Percentiles rank a stretch among this genome's conserved stretches.
Conservation (phyloP, 2,888 invertebrate genomes). For the Caenorhabditis doughertyi region DNA sequence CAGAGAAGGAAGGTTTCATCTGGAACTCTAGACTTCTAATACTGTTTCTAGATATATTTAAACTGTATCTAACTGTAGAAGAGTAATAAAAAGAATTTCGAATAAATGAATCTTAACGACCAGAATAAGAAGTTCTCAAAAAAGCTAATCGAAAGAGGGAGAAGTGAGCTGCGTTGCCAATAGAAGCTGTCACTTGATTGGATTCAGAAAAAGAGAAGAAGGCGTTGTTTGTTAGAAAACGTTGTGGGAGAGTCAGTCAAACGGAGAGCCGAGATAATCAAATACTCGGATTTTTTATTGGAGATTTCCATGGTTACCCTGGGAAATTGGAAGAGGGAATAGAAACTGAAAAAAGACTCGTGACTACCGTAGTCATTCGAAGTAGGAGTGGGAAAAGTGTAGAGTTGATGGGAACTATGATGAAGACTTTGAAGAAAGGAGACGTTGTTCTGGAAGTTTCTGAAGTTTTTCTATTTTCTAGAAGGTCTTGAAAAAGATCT, state of each 20-base stretch:
- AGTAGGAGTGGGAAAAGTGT: neutral
- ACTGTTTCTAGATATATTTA: no score
- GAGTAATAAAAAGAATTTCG: no score
- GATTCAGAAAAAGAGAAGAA: neutral
- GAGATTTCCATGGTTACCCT: neutral
- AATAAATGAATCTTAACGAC: no score
- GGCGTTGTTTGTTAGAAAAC: neutral
- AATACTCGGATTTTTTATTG: slow-evolving; percentile 22
- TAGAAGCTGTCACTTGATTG: neutral
- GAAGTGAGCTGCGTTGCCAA: no score
- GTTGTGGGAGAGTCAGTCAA: neutral
- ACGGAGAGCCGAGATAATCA: slow-evolving; percentile 2
- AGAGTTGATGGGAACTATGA: neutral
- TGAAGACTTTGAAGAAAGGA: neutral
- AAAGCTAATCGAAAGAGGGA: neutral
- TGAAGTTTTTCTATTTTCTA: neutral
- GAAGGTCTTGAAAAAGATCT: no score
- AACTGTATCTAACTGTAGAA: no score
- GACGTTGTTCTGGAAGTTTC: neutral
- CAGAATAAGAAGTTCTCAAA: no score
- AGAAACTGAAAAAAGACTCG: neutral
- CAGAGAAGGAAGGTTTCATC: no score
- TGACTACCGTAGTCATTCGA: neutral
- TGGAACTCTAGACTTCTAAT: no score
- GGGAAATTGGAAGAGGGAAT: neutral